Conservation (phyloP, 2,797 vertebrate genomes). For the Trachops cirrhosus region DNA sequence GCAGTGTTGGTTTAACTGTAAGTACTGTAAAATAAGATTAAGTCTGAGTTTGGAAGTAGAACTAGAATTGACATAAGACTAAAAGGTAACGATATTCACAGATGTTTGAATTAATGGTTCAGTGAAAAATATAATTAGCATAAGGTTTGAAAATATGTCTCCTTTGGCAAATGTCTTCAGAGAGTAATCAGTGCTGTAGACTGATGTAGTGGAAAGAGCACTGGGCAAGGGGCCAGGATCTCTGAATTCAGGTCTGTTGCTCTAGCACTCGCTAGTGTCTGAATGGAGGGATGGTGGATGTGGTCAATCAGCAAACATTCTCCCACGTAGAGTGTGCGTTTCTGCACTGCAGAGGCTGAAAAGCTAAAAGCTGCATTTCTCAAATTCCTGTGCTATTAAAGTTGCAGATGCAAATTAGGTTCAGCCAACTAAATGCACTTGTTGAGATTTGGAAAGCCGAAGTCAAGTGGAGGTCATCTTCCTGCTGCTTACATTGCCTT, state of each 20-base stretch:
- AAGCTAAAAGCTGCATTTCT: not conserved
- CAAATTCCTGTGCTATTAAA: not conserved
- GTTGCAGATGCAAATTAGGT: slow-evolving; percentile 10
- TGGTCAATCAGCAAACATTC: not conserved
- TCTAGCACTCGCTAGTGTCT: not conserved
- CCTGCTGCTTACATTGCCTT: not conserved
- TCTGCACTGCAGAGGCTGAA: not conserved
- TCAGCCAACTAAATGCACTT: not conserved
- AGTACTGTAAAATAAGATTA: slow-evolving; percentile 78
- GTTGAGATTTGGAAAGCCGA: not conserved
- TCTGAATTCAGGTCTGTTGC: slow-evolving; percentile 22
- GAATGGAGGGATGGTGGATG: not conserved
- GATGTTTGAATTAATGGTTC: slow-evolving; percentile 72
- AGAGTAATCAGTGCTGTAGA: slow-evolving; percentile 55
- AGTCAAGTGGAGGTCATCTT: slow-evolving; percentile 36
- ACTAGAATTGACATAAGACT: slow-evolving; percentile 69
- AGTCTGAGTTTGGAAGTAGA: slow-evolving; percentile 65
- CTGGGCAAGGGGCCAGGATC: slow-evolving; percentile 63
- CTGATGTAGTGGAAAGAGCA: slow-evolving; percentile 70
- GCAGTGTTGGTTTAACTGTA: slow-evolving; percentile 75
- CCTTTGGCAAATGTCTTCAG: slow-evolving; percentile 70
- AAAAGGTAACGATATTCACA: slow-evolving; percentile 69
- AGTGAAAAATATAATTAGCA: slow-evolving; percentile 77
- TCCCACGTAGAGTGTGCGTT: not conserved
- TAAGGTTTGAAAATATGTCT: slow-evolving; percentile 77